Conservation (phyloP, 2,113 vertebrate species). For the Tangachromis dhanisi region DNA sequence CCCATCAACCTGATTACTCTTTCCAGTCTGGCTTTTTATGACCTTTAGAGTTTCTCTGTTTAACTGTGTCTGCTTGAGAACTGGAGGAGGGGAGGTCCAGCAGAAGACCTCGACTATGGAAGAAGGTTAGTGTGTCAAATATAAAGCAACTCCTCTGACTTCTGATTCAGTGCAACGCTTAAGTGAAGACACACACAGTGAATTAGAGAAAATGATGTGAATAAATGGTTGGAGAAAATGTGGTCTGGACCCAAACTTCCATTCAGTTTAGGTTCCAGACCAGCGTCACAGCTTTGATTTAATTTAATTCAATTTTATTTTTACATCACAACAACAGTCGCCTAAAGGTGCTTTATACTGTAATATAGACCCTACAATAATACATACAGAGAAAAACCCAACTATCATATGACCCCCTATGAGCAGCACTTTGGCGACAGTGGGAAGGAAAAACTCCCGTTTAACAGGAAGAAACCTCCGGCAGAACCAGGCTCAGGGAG, state of each 20-base stretch:
- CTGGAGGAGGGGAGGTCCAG: rapidly evolving
- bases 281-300: background rate
- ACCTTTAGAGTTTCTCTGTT: background rate
- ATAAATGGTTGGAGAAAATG: background rate
- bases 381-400: rapidly evolving
- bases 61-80: background rate
- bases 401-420: background rate
- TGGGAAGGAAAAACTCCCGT: background rate
- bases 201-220: background rate
- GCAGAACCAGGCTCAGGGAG: background rate
- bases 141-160: background rate
- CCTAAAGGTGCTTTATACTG: rapidly evolving
- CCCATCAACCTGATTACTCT: background rate
- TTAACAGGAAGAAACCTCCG: background rate
- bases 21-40: background rate
- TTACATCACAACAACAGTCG: background rate
- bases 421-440: rapidly evolving
- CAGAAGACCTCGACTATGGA: background rate
- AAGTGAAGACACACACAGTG: background rate
- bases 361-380: rapidly evolving
- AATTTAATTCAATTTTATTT: background rate
- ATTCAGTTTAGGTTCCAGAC: background rate
- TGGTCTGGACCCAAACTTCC: background rate
- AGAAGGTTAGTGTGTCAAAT: background rate
- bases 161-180: background rate